phyloP scores from a whole-genome alignment of 2,113 vertebrate species.

The Stictonetta naevosa region DNA sequence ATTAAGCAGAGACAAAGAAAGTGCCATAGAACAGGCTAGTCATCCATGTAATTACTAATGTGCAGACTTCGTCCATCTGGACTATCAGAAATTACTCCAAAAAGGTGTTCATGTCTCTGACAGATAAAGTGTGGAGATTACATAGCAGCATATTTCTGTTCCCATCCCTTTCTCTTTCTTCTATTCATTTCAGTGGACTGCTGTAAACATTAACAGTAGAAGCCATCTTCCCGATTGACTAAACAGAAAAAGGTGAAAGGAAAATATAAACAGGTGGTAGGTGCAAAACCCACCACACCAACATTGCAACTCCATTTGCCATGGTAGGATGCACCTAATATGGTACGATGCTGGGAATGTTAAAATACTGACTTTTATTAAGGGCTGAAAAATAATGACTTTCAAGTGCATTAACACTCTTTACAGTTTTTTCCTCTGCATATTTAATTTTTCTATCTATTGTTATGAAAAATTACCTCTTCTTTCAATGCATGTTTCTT shows the following conservation, averaged over 20 bases:
- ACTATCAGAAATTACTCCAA: neutral
- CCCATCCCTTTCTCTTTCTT: neutral
- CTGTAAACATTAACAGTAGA: neutral
- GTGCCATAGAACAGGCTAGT: neutral
- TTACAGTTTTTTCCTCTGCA: neutral
- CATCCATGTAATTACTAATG: neutral
- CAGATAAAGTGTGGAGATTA: neutral
- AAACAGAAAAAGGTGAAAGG: neutral
- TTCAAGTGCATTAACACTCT: neutral
- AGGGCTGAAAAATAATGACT: neutral
- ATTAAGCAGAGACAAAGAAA: neutral
- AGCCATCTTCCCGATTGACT: neutral
- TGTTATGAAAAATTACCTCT: conserved; percentile 82
- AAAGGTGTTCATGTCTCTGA: neutral
- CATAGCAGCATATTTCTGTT: neutral
- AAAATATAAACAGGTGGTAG: fast-evolving
- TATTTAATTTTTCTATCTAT: neutral
- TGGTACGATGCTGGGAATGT: neutral
- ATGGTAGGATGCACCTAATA: neutral
- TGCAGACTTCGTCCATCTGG: neutral
- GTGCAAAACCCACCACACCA: neutral
- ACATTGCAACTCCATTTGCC: neutral
- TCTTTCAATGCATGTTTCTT: conserved; percentile 92
- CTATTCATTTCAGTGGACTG: neutral
- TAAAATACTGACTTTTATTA: neutral